Evolutionary conservation across 2,888 invertebrate genomes (phyloP).

Genomic region (Cerastis rubricosa): DNA sequence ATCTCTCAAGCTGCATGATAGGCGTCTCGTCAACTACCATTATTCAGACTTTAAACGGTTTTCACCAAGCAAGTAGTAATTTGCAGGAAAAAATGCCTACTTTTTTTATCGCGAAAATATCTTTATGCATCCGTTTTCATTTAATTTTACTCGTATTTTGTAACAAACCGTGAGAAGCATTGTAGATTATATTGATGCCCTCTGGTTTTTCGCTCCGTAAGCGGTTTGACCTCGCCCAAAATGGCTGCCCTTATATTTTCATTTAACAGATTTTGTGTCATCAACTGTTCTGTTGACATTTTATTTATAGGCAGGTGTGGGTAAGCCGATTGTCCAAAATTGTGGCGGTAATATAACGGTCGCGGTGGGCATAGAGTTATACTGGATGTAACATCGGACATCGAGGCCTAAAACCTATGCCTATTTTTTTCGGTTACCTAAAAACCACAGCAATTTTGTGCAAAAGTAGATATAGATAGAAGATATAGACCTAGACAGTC

Average conservation of each 20-base stretch:
- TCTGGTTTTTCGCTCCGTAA: neutral
- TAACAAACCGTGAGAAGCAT: neutral
- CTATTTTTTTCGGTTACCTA: neutral
- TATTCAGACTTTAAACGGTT: conserved; percentile 38
- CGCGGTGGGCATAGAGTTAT: conserved; percentile 57
- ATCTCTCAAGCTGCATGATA: conserved; percentile 20
- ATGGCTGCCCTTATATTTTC: conserved; percentile 24
- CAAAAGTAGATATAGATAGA: neutral
- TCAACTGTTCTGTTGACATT: conserved; percentile 77
- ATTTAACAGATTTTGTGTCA: conserved; percentile 66
- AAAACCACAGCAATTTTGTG: neutral
- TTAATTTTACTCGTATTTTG: neutral
- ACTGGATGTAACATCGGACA: neutral
- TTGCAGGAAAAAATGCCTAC: neutral
- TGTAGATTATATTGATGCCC: neutral
- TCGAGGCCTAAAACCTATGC: neutral
- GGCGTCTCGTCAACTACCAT: conserved; percentile 49
- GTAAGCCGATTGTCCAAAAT: conserved; percentile 60
- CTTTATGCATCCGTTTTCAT: neutral
- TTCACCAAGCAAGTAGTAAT: conserved; percentile 7
- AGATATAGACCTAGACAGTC: neutral
- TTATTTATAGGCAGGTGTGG: conserved; percentile 80
- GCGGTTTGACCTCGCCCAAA: neutral
- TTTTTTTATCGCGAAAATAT: neutral
- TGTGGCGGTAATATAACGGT: too few relatives aligned